phyloP scores from a whole-genome alignment of 2,888 invertebrate species.

The Temnothorax unifasciatus region DNA sequence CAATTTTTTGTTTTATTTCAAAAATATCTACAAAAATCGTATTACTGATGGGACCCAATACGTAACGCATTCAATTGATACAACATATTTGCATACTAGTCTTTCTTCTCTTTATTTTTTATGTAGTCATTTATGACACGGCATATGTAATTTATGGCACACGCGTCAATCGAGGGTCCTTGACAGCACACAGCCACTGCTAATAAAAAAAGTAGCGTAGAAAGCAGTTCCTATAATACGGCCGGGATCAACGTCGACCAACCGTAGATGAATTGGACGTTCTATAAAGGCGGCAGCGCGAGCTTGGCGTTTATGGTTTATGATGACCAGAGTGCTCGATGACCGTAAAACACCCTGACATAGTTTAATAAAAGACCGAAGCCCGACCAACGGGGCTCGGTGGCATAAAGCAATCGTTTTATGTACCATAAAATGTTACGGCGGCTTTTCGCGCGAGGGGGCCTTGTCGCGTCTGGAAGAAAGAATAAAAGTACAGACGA shows the following conservation, averaged over 20 bases:
- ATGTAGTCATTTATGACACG: conserved; percentile 5
- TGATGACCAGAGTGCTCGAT: conserved; percentile 63
- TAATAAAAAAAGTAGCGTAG: conserved; percentile 28
- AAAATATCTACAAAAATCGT: no score
- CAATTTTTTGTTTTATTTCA: no score
- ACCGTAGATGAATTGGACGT: conserved; percentile 29
- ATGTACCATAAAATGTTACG: conserved; percentile 78
- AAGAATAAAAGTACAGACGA: conserved; percentile 19
- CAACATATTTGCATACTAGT: background rate
- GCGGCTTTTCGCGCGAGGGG: conserved; percentile 52
- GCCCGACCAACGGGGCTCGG: conserved; percentile 62
- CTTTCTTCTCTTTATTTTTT: background rate
- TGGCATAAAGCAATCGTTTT: conserved; percentile 79
- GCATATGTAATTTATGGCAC: background rate
- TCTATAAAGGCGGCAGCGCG: conserved; percentile 25
- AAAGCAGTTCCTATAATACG: conserved; percentile 28
- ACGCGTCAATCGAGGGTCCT: background rate
- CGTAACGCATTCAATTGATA: background rate
- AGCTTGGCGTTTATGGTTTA: conserved; percentile 41
- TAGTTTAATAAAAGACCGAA: conserved; percentile 77
- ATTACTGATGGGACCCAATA: no score
- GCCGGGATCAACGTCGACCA: conserved; percentile 19
- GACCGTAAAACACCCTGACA: conserved; percentile 79
- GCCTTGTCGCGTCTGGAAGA: conserved; percentile 32
- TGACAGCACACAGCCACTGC: background rate